Evolutionary conservation across 2,797 vertebrate species (phyloP), one percentile per base, ranked within the genome.

Genomic region (Acanthiza pusilla): DNA sequence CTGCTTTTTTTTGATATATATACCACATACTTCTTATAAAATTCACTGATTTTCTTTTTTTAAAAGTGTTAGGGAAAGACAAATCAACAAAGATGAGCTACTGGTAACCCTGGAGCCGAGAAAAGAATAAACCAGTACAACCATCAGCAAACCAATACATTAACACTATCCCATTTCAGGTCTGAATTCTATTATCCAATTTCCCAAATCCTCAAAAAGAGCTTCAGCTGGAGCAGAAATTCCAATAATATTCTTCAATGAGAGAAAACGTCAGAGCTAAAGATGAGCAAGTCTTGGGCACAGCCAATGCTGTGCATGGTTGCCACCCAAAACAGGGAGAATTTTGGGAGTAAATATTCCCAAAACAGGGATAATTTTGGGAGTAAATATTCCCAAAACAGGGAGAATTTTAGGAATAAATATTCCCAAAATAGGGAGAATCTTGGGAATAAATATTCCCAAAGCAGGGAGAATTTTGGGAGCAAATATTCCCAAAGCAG

Each of bases 261-360:
- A 57, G 5, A 3, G 9, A 36, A 70, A 45, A 63, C 4, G 5
- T 26, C 57, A 48, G 14, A 50, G 18, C 8, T 27, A 67, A 72
- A 75, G 55, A 45, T 16, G 19, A 57, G 42, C 6, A 61, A 26
- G 20, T 50, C 63, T 47, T 16, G 38, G 48, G 40, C 40, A 63
- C 0, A 0, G 38, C 29, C 23, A 36, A 3, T 19, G 26, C 20
- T 29, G 0, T 20, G 20, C 0, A 0, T 5, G 0, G 15, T 26
- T 48, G 29, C 16, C 50, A 48, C 26, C 23, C 21, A 13, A 38
- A 38, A 38, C 38, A 38, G 38, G 38, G 38, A 38, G 38, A 38
- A 38, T 38, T 38, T 38, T 38, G 38, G 38, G 38, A 38, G 12
- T 38, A 38, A 13, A 38, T 38, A 38, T 38, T 53, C 40, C 63